These are phyloP conservation scores for Synaphobranchus kaupii DNA, from an alignment of 2,797 vertebrate species.

Conservation along the genomic window DNA sequence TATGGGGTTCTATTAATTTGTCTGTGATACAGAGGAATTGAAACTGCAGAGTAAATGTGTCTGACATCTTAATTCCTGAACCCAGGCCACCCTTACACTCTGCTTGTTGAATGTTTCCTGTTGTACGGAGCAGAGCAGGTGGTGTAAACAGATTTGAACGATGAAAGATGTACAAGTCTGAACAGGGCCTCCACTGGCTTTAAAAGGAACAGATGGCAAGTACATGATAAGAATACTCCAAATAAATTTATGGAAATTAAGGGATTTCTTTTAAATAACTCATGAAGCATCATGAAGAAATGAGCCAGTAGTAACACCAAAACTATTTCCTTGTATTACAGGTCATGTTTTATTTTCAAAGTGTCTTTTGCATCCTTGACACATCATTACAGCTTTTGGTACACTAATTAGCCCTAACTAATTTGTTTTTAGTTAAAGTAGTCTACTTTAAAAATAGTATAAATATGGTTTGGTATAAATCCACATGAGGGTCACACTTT, in stretches of 20 bases:
- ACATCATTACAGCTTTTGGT: neutral
- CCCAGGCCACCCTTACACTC: constrained; percentile 50
- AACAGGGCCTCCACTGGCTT: constrained; percentile 52
- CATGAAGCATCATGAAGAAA: constrained; percentile 17
- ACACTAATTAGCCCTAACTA: neutral
- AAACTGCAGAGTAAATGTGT: constrained; percentile 14
- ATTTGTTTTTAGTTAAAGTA: neutral
- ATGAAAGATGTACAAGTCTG: constrained; percentile 56
- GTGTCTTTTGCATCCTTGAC: neutral
- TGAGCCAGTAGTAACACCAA: neutral
- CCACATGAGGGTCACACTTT: no score
- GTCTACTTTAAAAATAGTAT: neutral
- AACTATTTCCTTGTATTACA: neutral
- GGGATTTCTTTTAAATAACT: neutral
- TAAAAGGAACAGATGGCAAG: constrained; percentile 66
- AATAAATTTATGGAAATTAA: constrained; percentile 28
- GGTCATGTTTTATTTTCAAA: neutral
- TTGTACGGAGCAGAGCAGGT: constrained; percentile 51
- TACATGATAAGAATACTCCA: constrained; percentile 59
- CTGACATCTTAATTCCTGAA: constrained; percentile 31
- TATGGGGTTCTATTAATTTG: constrained; percentile 33
- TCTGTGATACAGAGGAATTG: neutral
- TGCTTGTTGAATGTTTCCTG: constrained; percentile 27
- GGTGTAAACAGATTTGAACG: constrained; percentile 60
- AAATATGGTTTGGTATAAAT: no score